Evolutionary conservation across 2,888 invertebrate species (phyloP).

Genomic region (Dryobota labecula): DNA sequence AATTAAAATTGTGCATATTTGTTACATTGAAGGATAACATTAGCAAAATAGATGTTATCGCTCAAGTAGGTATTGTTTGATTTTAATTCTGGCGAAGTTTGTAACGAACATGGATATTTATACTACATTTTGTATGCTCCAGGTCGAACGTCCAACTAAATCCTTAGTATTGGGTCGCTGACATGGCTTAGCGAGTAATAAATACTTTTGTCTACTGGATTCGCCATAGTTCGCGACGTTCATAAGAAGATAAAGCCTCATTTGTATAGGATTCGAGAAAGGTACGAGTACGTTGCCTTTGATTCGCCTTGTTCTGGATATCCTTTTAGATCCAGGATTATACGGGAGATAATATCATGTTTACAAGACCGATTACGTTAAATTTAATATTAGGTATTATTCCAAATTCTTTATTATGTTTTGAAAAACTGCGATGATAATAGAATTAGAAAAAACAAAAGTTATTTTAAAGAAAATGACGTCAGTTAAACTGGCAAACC

Average conservation of each 20-base stretch:
- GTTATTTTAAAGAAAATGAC: slow-evolving; percentile 30
- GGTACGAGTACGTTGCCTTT: slow-evolving; percentile 22
- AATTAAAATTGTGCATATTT: slow-evolving; percentile 80
- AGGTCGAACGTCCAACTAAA: slow-evolving; percentile 16
- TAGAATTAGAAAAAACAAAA: slow-evolving; percentile 6
- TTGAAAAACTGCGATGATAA: not conserved
- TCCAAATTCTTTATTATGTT: not conserved
- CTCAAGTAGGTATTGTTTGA: slow-evolving; percentile 5
- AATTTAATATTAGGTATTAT: not conserved
- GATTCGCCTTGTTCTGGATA: slow-evolving; percentile 40
- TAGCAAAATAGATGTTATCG: slow-evolving; percentile 23
- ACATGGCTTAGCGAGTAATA: slow-evolving; percentile 11
- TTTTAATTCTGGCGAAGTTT: slow-evolving; percentile 8
- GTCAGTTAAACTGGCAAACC: slow-evolving; percentile 21
- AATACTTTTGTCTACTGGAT: slow-evolving; percentile 17
- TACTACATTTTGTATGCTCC: not conserved
- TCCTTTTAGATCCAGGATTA: slow-evolving; percentile 45
- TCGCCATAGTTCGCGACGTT: slow-evolving; percentile 48
- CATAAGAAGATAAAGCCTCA: slow-evolving; percentile 48
- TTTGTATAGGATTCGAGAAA: slow-evolving; percentile 41
- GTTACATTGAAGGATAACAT: slow-evolving; percentile 55
- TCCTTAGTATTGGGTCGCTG: not conserved
- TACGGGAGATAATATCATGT: slow-evolving; percentile 16
- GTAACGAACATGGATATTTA: not conserved
- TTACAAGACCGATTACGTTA: slow-evolving; percentile 9